Conservation (phyloP, 2,113 vertebrate genomes). For the Chaetodon auriga region DNA sequence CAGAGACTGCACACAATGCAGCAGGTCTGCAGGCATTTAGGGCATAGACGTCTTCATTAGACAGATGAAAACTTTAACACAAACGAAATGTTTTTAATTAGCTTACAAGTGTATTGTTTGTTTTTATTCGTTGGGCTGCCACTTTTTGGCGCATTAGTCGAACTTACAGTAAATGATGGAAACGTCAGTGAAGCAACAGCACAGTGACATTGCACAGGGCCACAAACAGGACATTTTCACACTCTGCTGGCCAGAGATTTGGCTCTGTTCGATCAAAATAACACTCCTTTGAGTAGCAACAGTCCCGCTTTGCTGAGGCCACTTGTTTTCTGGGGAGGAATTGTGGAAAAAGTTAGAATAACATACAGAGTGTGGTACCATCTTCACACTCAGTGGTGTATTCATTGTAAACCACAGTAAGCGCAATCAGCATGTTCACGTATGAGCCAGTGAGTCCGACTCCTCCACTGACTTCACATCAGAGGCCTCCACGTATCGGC, state of each 20-base stretch:
- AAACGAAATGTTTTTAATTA: conserved; percentile 47
- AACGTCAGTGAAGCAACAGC: conserved; percentile 24
- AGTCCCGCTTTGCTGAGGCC: neutral
- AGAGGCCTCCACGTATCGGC: neutral
- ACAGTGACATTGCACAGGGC: conserved; percentile 15
- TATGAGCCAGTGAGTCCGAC: neutral
- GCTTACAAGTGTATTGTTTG: conserved; percentile 5
- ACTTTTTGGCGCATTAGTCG: conserved; percentile 7
- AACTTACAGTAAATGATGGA: conserved; percentile 37
- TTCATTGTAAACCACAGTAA: neutral
- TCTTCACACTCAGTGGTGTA: neutral
- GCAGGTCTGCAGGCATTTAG: neutral
- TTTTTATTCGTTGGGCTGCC: conserved; percentile 29
- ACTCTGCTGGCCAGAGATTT: conserved; percentile 34
- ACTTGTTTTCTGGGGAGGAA: neutral
- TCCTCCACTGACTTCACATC: neutral
- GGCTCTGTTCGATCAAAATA: conserved; percentile 44
- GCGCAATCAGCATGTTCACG: neutral
- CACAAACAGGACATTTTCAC: conserved; percentile 33
- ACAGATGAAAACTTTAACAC: conserved; percentile 24
- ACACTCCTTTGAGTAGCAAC: conserved; percentile 44
- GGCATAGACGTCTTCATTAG: conserved; percentile 22
- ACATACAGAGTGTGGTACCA: neutral
- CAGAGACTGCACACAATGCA: neutral
- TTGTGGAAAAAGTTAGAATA: neutral